Percentiles rank a stretch among this genome's conserved stretches.
These are phyloP conservation scores for Dendropsophus ebraccatus DNA, from an alignment of 2,113 vertebrate species.

Conservation along the genomic window DNA sequence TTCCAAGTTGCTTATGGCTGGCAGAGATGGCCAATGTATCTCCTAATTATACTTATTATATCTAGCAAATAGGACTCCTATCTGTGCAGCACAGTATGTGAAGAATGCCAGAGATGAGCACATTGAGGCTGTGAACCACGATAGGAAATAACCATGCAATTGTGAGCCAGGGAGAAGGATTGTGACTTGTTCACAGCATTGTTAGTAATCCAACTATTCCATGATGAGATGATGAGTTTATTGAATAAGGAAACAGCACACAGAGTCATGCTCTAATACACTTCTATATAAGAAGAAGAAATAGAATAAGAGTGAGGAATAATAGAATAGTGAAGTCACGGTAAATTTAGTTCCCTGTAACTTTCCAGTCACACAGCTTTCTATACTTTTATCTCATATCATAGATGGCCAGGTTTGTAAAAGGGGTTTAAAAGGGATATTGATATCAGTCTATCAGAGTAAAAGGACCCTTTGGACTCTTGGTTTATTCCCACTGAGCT, in stretches of 20 bases:
- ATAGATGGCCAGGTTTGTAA: too few relatives aligned
- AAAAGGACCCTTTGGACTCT: too few relatives aligned
- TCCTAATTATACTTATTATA: background rate
- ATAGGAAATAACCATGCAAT: background rate
- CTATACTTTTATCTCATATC: too few relatives aligned
- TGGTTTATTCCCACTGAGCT: too few relatives aligned
- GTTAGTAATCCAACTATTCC: background rate
- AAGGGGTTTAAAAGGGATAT: too few relatives aligned
- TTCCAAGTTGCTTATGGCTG: background rate
- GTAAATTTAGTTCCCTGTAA: background rate
- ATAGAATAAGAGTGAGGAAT: too few relatives aligned
- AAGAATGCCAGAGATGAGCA: slow-evolving; percentile 1
- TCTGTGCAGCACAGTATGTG: slow-evolving; percentile 3
- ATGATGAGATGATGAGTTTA: background rate
- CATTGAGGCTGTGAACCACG: background rate
- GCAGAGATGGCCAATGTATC: background rate
- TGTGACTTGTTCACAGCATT: background rate
- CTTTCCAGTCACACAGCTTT: too few relatives aligned
- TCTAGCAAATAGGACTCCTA: background rate
- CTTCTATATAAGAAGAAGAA: background rate
- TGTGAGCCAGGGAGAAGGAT: background rate
- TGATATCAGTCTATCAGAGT: too few relatives aligned
- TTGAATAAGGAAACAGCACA: background rate
- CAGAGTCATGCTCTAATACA: background rate
- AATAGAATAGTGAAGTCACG: background rate